Base-by-base conservation (phyloP, 2,888 invertebrate species). In the Microctonus hyperodae region DNA sequence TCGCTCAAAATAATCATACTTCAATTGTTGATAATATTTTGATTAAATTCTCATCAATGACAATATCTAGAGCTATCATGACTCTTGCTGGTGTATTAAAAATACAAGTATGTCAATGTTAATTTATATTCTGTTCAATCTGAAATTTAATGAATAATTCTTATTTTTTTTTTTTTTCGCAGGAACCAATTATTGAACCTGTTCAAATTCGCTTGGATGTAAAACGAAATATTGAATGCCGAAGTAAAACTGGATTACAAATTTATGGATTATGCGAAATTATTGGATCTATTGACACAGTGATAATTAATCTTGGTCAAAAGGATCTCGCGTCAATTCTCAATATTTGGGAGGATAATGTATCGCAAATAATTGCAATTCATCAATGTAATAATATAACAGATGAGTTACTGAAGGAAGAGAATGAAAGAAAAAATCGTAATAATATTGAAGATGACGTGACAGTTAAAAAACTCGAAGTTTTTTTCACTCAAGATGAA, bases 171-270 rank as follows among this genome's bases (percentile, higher is more conserved):
- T 35, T 28, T 33, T 23, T 50, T 64, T 78, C 79, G 28, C 75
- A 88, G 89, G 93, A 93, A 82, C 90, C 91, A 1, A 90, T 94
- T 44, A 83, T 94, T 10, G 94, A 94, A 74, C 92, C 92, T 0
- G 85, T 92, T 25, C 89, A 88, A 58, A 82, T 92, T 44, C 89
- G 91, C 64, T 87, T 92, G 70, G 93, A 93, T 78, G 83, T 93
- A 59, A 92, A 93, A 79, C 86, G 92, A 56, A 87, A 87, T 67
- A 86, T 89, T 7, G 86, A 88, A 75, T 56, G 86, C 80, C 73
- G 83, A 61, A 84, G 85, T 25, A 69, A 74, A 23, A 68, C 74
- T 23, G 76, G 75, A 4, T 72, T 74, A 25, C 76, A 76, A 50
- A 73, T 76, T 10, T 76, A 72, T 57, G 80, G 80, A 9, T 78